A percentile compares a stretch with the other conserved stretches of the same genome.
Conservation (phyloP, 2,888 invertebrate species). For the Nephrotoma appendiculata region DNA sequence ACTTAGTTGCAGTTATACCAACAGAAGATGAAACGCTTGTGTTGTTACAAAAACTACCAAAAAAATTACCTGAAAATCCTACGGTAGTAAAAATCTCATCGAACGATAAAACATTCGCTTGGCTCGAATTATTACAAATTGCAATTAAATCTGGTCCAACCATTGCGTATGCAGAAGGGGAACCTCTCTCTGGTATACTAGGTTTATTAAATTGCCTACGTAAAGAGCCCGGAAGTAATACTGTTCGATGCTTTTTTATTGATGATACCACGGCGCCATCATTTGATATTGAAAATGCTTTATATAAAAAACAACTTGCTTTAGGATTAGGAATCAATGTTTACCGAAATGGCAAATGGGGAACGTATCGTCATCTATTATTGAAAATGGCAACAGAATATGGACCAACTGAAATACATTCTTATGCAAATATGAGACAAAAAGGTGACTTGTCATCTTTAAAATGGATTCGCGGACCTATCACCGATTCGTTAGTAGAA, state of each 20-base stretch:
- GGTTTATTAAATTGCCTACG: slow-evolving; percentile 82
- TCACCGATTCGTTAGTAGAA: slow-evolving; percentile 37
- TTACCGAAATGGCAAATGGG: slow-evolving; percentile 42
- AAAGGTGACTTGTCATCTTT: slow-evolving; percentile 79
- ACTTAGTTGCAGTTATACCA: slow-evolving; percentile 21
- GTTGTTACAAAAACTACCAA: slow-evolving; percentile 21
- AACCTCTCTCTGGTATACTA: slow-evolving; percentile 59
- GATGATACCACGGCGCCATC: slow-evolving; percentile 45
- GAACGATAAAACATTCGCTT: slow-evolving; percentile 20
- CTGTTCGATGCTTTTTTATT: slow-evolving; percentile 46
- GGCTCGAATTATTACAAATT: slow-evolving; percentile 24
- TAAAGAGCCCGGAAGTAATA: slow-evolving; percentile 59
- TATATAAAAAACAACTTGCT: slow-evolving; percentile 49
- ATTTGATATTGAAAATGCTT: slow-evolving; percentile 46
- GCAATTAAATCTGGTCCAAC: slow-evolving; percentile 18
- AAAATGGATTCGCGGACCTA: slow-evolving; percentile 61
- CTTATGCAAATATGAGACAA: slow-evolving; percentile 58
- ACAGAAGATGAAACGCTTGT: slow-evolving; percentile 23
- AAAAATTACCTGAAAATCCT: slow-evolving; percentile 16
- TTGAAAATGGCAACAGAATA: slow-evolving; percentile 36
- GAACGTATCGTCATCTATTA: slow-evolving; percentile 73
- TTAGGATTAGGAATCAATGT: slow-evolving; percentile 72
- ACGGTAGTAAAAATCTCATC: slow-evolving; percentile 20
- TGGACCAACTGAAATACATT: slow-evolving; percentile 42
- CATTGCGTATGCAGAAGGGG: slow-evolving; percentile 47